These are phyloP conservation scores for Trachemys scripta DNA, from an alignment of 2,113 vertebrate species.

Conservation along the genomic window DNA sequence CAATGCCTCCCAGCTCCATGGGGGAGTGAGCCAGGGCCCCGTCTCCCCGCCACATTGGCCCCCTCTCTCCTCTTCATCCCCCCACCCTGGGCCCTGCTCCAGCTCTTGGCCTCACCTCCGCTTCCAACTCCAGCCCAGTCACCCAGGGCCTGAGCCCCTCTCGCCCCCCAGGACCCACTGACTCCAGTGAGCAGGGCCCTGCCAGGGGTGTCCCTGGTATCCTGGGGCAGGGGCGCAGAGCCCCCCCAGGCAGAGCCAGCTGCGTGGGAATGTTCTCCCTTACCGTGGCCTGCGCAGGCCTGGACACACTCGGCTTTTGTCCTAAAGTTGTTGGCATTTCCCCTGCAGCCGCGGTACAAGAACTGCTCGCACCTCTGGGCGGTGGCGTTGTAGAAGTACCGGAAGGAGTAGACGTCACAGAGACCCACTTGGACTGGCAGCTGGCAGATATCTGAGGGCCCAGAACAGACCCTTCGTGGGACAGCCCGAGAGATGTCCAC, in stretches of 20 bases:
- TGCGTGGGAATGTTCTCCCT: neutral
- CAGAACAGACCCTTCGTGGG: rapidly evolving
- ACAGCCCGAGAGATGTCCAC: too few relatives aligned
- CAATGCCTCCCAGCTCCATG: neutral
- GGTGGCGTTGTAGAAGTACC: neutral
- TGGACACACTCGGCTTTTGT: rapidly evolving
- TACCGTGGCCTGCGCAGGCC: rapidly evolving
- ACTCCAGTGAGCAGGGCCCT: neutral
- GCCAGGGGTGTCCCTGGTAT: too few relatives aligned
- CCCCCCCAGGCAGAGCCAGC: too few relatives aligned
- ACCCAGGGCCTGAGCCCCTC: neutral
- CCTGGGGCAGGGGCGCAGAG: neutral
- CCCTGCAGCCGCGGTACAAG: neutral
- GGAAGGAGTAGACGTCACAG: rapidly evolving
- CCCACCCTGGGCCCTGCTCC: too few relatives aligned
- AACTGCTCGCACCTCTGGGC: neutral
- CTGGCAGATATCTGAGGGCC: neutral
- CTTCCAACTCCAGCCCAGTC: too few relatives aligned
- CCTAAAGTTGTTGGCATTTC: rapidly evolving
- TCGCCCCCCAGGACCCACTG: neutral
- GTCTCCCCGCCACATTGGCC: rapidly evolving
- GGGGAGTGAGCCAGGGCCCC: neutral
- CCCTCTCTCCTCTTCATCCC: too few relatives aligned
- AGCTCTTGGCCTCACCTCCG: too few relatives aligned
- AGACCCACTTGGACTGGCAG: rapidly evolving